Evolutionary conservation across 2,113 vertebrate species (phyloP), one percentile per base, ranked within the genome.

Genomic region (Brachirus orientalis): DNA sequence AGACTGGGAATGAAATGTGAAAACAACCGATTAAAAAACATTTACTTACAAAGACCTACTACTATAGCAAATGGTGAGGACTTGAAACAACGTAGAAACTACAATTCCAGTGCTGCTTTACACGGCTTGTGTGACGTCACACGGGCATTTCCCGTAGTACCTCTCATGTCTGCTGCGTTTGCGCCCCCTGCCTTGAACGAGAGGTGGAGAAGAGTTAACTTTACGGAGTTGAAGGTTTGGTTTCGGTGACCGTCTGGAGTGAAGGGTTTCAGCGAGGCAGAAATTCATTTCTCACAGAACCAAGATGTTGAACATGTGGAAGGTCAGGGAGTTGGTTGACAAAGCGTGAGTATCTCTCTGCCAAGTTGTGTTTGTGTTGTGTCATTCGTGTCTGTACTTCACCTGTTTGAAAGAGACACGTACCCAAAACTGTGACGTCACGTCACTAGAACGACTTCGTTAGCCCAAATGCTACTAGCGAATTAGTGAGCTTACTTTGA

Each of bases 271-370:
- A 68, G 65, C 65, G 84, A 83, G 86, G 90, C 74, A 73, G 62
- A 80, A 78, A 90, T 77, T 77, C 78, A 79, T 64, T 77, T 63
- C 62, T 78, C 66, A 82, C 72, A 82, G 89, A 92, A 85, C 91
- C 89, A 84, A 88, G 53, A 97, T 97, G 96, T 80, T 96, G 85
- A 97, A 96, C 86, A 96, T 97, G 96, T 97, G 96, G 96, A 97
- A 97, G 91, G 95, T 97, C 63, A 90, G 95, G 87, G 96, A 97
- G 91, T 70, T 97, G 91, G 96, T 97, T 92, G 96, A 97, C 88
- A 97, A 97, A 94, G 96, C 95, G 96, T 97, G 84, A 97, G 96
- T 97, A 92, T 85, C 36, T 48, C 41, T 1, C 10, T 2, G n/a
- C 6, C 37, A 8, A 37, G 18, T 35, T 14, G 4, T 0, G n/a